Evolutionary conservation across 2,888 invertebrate species (phyloP), one percentile per base, ranked within the genome.

Genomic region (Ennomos quercinarius): DNA sequence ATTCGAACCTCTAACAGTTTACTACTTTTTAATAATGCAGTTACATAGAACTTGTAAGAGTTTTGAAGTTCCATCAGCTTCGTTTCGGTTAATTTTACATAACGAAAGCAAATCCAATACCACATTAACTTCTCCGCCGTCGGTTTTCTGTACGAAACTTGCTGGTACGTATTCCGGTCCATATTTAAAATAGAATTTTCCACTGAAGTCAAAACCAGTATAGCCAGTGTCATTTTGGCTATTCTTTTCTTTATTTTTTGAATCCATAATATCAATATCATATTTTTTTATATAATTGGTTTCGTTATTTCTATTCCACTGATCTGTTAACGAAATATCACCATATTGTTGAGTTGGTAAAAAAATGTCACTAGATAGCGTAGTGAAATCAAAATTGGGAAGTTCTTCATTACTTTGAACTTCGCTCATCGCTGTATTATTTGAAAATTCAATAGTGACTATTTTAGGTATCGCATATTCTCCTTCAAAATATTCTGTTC

Each of bases 21-120:
- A 2, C 17, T 17, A 17, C 17, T 4, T 1, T 17, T 17, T 17
- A 17, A 4, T 2, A 36, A 74, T 65, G 67, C 73, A 77, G 17
- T 78, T 67, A 56, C 81, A 81, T 37, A 81, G 54, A 10, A 62
- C 49, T 11, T 63, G 63, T 41, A 81, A 55, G 35, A 77, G 61
- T 9, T 50, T 11, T 10, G 67, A 68, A 41, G 51, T 45, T 10
- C 60, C 38, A 10, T 45, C 34, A 41, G 51, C 44, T 10, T 61
- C 38, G 10, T 45, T 36, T 48, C 61, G 36, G 41, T 51, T 36
- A 38, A 57, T 55, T 64, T 72, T 35, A 49, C 81, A 83, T 45
- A 82, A 50, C n/a, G 67, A 65, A 9, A 57, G 53, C 3, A 75
- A 76, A 54, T 83, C 76, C 11, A 82, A 62, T 10, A 76, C 76